phyloP scores from a whole-genome alignment of 2,113 vertebrate species.

The Megaceryle maxima region DNA sequence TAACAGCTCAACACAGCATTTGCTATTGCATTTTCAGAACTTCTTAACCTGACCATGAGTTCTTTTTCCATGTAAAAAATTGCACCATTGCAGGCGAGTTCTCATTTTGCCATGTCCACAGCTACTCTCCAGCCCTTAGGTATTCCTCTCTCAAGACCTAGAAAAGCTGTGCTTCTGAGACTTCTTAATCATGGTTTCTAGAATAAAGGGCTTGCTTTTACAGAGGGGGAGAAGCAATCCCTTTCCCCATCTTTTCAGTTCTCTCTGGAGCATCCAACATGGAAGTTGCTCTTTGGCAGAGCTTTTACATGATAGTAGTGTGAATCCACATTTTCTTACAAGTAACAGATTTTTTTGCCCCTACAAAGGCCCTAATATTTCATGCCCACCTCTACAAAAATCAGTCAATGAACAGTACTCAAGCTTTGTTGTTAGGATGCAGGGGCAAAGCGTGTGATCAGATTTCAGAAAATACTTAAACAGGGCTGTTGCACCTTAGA shows the following conservation, averaged over 20 bases:
- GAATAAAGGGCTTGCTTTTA: background rate
- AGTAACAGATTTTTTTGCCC: background rate
- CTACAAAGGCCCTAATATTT: background rate
- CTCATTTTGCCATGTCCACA: background rate
- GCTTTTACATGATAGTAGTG: background rate
- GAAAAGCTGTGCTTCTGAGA: background rate
- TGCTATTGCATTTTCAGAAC: background rate
- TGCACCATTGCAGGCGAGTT: background rate
- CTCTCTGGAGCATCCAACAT: background rate
- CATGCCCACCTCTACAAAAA: background rate
- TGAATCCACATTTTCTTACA: background rate
- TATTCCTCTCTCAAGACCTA: background rate
- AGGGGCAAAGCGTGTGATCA: background rate
- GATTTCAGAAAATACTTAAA: background rate
- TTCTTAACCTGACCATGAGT: background rate
- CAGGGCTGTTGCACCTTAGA: background rate
- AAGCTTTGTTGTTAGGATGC: background rate
- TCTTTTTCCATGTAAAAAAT: background rate
- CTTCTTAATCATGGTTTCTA: background rate
- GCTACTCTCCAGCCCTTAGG: background rate
- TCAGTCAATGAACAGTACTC: background rate
- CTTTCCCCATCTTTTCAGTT: background rate
- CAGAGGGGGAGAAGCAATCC: background rate
- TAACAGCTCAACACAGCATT: background rate
- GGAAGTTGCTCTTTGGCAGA: background rate